A percentile compares a stretch with the other conserved stretches of the same genome.
These are phyloP conservation scores for Colinus virginianus DNA, from an alignment of 2,113 vertebrate species.

Conservation along the genomic window DNA sequence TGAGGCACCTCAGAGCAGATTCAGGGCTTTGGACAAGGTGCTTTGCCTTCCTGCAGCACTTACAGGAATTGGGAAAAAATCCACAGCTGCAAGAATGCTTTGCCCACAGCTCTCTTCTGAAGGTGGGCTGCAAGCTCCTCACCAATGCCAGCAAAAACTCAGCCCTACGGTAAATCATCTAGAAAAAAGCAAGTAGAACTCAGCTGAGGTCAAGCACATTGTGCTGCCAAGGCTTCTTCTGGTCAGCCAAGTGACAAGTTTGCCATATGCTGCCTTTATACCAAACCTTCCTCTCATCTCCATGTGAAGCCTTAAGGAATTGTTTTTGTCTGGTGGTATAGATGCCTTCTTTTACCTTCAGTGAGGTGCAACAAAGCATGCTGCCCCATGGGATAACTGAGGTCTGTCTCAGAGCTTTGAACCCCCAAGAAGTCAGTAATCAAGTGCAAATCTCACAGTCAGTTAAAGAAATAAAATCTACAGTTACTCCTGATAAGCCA, in stretches of 20 bases:
- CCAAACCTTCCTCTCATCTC: not conserved
- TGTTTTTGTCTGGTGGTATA: not conserved
- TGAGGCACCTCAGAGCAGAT: not conserved
- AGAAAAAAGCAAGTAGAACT: not conserved
- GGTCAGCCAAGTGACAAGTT: not conserved
- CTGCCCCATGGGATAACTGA: not conserved
- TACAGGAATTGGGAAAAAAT: not conserved
- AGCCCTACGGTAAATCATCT: not conserved
- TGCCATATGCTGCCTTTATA: not conserved
- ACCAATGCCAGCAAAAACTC: not conserved
- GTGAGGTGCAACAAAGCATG: not conserved
- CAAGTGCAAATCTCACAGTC: not conserved
- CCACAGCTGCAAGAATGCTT: not conserved
- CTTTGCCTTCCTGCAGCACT: not conserved
- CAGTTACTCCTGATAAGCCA: constrained; percentile 36
- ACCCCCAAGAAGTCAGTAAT: constrained; percentile 3
- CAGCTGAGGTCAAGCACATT: not conserved
- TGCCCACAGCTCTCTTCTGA: not conserved
- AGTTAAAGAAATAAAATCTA: not conserved
- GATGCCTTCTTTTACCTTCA: not conserved
- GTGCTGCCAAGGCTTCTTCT: not conserved
- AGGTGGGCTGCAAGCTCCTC: not conserved
- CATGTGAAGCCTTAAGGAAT: not conserved
- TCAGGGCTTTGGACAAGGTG: not conserved
- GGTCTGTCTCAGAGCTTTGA: not conserved